Evolutionary conservation across 2,888 invertebrate genomes (phyloP), one percentile per base, ranked within the genome.

Genomic region (Harmothoe impar): DNA sequence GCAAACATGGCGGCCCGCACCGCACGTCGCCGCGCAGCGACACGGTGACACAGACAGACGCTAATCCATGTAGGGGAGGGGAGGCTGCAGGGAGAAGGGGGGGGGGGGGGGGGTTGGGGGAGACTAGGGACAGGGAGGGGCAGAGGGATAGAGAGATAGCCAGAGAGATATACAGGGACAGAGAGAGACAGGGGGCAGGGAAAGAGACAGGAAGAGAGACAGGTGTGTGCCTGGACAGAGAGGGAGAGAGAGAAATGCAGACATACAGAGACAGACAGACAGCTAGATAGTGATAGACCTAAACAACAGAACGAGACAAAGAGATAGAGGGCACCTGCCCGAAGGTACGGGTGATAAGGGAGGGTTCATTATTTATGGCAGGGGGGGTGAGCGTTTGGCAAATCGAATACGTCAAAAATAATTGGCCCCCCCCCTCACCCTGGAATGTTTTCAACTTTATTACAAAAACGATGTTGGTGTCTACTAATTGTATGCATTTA

Each of bases 31-130:
- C 72, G 72, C 29, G 7, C 72, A 72, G 15, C 29, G 31, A 15
- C 72, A 29, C 3, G 15, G 17, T 7, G n/a, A 68, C 17, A 68
- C 17, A 68, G n/a, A 5, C 68, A n/a, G n/a, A 7, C 17, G n/a
- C 5, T 68, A 68, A 68, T 68, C 68, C 68, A 68, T 68, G 68
- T 68, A 31, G n/a, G 31, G 29, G 78, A 29, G 78, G 35, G 78
- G 43, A 43, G n/a, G n/a, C n/a, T 43, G 43, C 43, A 43, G 35
- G 78, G 7, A 35, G 35, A 78, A 31, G 31, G 3, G 78, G 20
- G 78, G n/a, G 78, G 5, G 62, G 62, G 1, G 20, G n/a, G 20
- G 62, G 62, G 15, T 23, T 31, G 29, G 20, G 15, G 77, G 77
- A 68, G 68, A n/a, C n/a, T 7, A n/a, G 68, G 77, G 31, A 77